Evolutionary conservation across 2,888 invertebrate genomes (phyloP), one percentile per base, ranked within the genome.

Genomic region (Dendrolimus houi): DNA sequence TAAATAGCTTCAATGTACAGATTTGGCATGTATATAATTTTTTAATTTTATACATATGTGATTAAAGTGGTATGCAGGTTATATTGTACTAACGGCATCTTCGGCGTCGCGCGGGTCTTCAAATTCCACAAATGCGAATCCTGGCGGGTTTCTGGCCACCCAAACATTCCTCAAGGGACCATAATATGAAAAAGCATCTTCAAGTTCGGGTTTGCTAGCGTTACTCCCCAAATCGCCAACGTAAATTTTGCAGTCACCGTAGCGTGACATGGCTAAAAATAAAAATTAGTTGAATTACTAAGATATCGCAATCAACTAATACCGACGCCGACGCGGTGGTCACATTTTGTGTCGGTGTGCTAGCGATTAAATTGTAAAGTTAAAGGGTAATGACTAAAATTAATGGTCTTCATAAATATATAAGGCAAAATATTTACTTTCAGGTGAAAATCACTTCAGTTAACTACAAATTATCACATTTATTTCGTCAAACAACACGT

Each of bases 81-180:
- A 29, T 29, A 29, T 29, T 29, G 14, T 61, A 77, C 94, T 92
- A 61, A 97, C 96, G 41, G 98, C 96, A 85, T 98, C 97, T 74
- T 97, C 97, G 9, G 98, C 98, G 83, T 98, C 98, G 64, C 97
- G 91, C 8, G 96, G 93, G 83, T 98, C 98, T 87, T 98, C 97
- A 80, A 96, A 98, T 81, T 98, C 97, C 1, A 98, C 97, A 85
- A 98, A 98, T 8, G 97, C 98, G 85, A 98, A 98, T 57, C 98
- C 98, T 59, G 98, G 98, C 12, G 97, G 97, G 83, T 98, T 98
- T 68, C 98, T 92, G 0, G 98, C 98, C n/a, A 99, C 98, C 98
- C 98, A 99, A 54, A 98, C 98, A 88, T 97, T 98, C 72, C 96
- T 93, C 69, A 98, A 87, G 1, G 96, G 95, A 10, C 98, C 98